Percentiles rank a stretch among this genome's conserved stretches.
These are phyloP conservation scores for Furnarius figulus DNA, from an alignment of 2,113 vertebrate species.

Conservation along the genomic window DNA sequence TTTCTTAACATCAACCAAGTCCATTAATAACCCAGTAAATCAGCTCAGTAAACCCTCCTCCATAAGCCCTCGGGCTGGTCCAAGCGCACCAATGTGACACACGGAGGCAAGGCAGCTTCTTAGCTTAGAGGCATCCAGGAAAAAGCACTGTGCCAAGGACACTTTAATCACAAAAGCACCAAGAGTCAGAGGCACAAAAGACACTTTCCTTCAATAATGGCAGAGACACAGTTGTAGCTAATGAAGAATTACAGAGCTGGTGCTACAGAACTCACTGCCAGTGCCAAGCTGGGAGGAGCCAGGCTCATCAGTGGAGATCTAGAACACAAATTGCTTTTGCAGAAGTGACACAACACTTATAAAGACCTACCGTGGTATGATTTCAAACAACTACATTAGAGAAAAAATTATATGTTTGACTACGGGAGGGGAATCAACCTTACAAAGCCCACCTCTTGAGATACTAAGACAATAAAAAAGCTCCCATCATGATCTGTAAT, in stretches of 20 bases:
- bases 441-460: not conserved
- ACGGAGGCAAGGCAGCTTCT: not conserved
- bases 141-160: not conserved
- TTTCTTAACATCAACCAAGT: slow-evolving; percentile 25
- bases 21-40: not conserved
- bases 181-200: not conserved
- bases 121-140: not conserved
- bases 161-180: not conserved
- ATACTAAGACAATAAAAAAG: not conserved
- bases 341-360: not conserved
- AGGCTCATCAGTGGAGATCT: not conserved
- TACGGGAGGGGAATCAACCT: not conserved
- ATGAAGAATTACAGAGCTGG: not conserved
- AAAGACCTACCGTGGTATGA: not conserved
- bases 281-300: not conserved
- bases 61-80: not conserved
- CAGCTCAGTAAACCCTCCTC: not conserved
- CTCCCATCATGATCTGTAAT: not conserved
- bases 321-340: not conserved
- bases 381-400: not conserved
- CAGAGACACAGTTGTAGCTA: not conserved
- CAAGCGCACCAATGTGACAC: not conserved
- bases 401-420: not conserved
- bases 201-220: not conserved
- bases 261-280: not conserved